Evolutionary conservation across 2,113 vertebrate genomes (phyloP).

Genomic region (Pantherophis guttatus): DNA sequence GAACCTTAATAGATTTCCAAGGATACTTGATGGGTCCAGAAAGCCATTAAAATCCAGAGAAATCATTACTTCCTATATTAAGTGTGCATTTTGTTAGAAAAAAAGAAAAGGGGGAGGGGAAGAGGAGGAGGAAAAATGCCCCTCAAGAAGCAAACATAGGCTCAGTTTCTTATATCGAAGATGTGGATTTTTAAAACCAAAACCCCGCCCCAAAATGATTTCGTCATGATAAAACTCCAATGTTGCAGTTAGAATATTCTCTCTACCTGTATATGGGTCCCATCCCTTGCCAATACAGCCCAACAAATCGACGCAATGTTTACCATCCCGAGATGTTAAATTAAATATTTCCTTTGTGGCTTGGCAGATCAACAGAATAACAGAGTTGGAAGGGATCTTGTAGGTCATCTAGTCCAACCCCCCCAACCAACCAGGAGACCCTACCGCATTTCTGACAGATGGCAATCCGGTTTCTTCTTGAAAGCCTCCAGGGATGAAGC

Average conservation of each 20-base stretch:
- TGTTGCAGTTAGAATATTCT: neutral
- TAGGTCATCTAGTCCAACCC: no score
- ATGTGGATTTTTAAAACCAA: neutral
- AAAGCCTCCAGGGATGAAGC: no score
- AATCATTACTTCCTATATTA: neutral
- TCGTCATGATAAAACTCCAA: neutral
- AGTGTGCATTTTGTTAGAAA: conserved; percentile 26
- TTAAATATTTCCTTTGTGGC: no score
- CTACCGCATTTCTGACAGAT: no score
- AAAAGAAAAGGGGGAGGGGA: neutral
- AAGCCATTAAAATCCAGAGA: neutral
- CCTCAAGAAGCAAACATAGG: neutral
- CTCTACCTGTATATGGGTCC: no score
- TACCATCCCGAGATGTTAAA: no score
- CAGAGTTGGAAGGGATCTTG: no score
- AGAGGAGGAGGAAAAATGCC: neutral
- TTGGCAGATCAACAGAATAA: no score
- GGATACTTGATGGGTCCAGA: conserved; percentile 4
- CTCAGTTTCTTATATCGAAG: neutral
- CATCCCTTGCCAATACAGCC: no score
- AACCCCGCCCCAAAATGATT: neutral
- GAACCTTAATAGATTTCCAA: conserved; percentile 42
- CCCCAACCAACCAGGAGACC: no score
- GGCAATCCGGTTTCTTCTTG: no score
- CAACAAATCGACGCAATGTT: no score